Base-by-base conservation (phyloP, 2,888 invertebrate genomes). In the Ochropacha duplaris region DNA sequence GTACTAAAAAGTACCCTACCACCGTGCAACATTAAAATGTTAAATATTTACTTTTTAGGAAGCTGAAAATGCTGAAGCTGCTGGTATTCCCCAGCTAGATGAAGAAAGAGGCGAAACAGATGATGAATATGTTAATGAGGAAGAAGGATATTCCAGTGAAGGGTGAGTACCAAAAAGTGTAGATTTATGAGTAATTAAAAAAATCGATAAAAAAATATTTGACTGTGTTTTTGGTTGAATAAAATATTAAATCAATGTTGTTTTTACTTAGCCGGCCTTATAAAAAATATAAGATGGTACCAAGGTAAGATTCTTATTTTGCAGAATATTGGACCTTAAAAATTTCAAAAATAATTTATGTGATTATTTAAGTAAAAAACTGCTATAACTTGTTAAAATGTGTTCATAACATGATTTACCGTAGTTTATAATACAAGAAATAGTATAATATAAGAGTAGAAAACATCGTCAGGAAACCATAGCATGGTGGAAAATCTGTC, bases 141-240 rank as follows among this genome's bases (percentile, higher is more conserved):
- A 94, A 69, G 94, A 94, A 68, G 94, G 94, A 64, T 95, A 94
- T 75, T 94, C 95, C 34, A 94, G 94, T 57, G 95, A 95, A 86
- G 94, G 94, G 95, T 95, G 77, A 81, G 80, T 60, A 9, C 11
- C 24, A 16, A 19, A 24, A 24, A 12, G 6, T 31, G 3, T 0
- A 12, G 2, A 31, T 2, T 12, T 31, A 3, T 31, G 31, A 28
- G 4, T 36, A 14, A 14, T 49, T 49, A 12, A 1, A 11, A 11
- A 49, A 22, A 22, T n/a, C n/a, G n/a, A n/a, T n/a, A n/a, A n/a
- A 49, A 22, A 16, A 22, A 9, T 22, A 28, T 9, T 28, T 6
- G 9, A 28, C 28, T 28, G 28, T 52, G 4, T 24, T 54, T 44
- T 39, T 49, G 50, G 0, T 31, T 12, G 12, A 36, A 24, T 44